Evolutionary conservation across 2,888 invertebrate genomes (phyloP), one percentile per base, ranked within the genome.

Genomic region (Taenaris catops): DNA sequence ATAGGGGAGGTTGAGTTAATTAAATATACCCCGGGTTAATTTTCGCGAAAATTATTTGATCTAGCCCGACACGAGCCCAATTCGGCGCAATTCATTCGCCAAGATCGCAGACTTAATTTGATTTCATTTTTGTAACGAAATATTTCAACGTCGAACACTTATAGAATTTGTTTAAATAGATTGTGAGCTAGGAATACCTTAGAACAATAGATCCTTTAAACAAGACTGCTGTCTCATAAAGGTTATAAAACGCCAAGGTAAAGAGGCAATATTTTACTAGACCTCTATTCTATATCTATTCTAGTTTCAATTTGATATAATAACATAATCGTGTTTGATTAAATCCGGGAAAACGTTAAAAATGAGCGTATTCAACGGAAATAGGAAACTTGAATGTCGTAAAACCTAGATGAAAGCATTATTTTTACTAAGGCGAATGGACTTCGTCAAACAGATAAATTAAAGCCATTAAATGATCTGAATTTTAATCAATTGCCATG

Each of bases 31-130:
- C 58, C 55, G 73, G 73, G 70, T 79, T 76, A 71, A 79, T 79
- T 86, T 83, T 80, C 76, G 68, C 75, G 73, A 74, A 83, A 48
- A 84, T 83, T 79, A 81, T 83, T 83, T 78, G 81, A 80, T 78
- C 71, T 74, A 53, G 63, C 55, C 64, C 66, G 64, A 66, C 65
- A 58, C 62, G 56, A 66, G 61, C 53, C 66, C 63, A 63, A 73
- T 69, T 68, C 63, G 53, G 55, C 50, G 62, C 70, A 56, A 74
- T 74, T 72, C 73, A 63, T 71, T 67, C 58, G 51, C 56, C 48
- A 53, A 63, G 59, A 72, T 68, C 53, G 53, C 61, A 51, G 62
- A 63, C 58, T 73, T 60, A 60, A 63, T 74, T 70, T 67, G 58
- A 68, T 73, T 76, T 70, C 51, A 68, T 73, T 74, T 78, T 74